Base-by-base conservation (phyloP, 2,797 vertebrate species). In the Peromyscus aztecus region DNA sequence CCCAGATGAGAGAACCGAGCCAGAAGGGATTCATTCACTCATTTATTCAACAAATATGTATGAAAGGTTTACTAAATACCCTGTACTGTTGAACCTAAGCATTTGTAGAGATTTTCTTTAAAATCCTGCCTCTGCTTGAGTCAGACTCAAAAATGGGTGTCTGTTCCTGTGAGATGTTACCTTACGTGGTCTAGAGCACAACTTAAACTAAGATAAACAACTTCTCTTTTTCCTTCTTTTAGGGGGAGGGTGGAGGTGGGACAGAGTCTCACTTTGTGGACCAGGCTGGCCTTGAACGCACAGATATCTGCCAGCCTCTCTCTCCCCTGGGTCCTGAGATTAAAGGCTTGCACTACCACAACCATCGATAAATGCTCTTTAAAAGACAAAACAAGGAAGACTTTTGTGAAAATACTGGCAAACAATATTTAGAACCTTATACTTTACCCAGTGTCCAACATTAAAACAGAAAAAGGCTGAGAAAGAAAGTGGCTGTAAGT, bases 21-120 rank as follows among this genome's bases (percentile, higher is more conserved):
- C 89, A 52, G 69, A 90, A 31, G 67, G 76, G 65, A 78, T 80
- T 86, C 80, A 65, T 76, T 91, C 96, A 65, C 55, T 89, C 75
- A 31, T 71, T 91, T 55, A 81, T 61, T 95, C 77, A 29, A 43
- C 95, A 96, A 67, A 92, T 94, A 94, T 90, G 93, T 94, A 65
- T 84, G 37, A 85, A 90, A 78, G 37, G 77, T 67, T 63, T 78
- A 34, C 55, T 77, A 67, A 92, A 27, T 85, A 76, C 67, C 59
- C 31, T 24, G 88, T 34, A 12, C 92, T 23, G 4, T 59, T 52
- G 29, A 95, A 93, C 77, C 21, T 61, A 43, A 23, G 61, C 37
- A 75, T 83, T 80, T 76, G 78, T 37, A 92, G 91, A 85, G 52
- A 84, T 80, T 61, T 46, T 75, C 85, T 73, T 80, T 55, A 92